Base-by-base conservation (phyloP, 2,113 vertebrate genomes). In the Centropus unirufus region DNA sequence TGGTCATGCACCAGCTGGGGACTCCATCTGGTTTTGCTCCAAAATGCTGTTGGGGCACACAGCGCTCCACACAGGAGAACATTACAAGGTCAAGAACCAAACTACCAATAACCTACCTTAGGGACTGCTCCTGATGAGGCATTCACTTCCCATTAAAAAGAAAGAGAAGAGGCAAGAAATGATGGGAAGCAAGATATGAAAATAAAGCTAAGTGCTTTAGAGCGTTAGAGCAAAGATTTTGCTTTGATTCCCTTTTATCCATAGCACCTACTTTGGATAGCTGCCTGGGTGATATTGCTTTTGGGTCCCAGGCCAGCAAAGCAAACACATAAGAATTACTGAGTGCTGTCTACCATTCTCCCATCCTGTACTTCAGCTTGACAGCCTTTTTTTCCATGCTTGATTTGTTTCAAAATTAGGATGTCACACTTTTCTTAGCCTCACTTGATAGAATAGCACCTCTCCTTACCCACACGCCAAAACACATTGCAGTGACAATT, bases 391-490 rank as follows among this genome's bases (percentile, higher is more conserved):
- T 62, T 44, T 66, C 63, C 67, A 39, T 80, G 30, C 22, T 58
- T 85, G 66, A 82, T 89, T 79, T 87, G 62, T 62, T 74, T 54
- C 75, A 83, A 89, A 95, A 91, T 85, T 26, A 79, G 78, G 58
- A 79, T 66, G 58, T 42, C 77, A 89, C 13, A 8, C 46, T 76
- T 87, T 32, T 70, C 46, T 95, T 55, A 51, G 70, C 66, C 6
- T 2, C 40, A 55, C n/a, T 8, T 74, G 54, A 61, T 12, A 79
- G 62, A 80, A 66, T 5, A 95, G 55, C 32, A 77, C 14, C 44
- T 87, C 74, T 91, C 64, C 58, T 72, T 46, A 81, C 8, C 27
- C 24, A 29, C 44, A 78, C 89, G 9, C 9, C 46, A 83, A 84
- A 92, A 54, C n/a, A 15, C 27, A 66, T 69, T 47, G 66, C 27